phyloP scores from a whole-genome alignment of 2,797 vertebrate species.

The Sebastes diploproa region DNA sequence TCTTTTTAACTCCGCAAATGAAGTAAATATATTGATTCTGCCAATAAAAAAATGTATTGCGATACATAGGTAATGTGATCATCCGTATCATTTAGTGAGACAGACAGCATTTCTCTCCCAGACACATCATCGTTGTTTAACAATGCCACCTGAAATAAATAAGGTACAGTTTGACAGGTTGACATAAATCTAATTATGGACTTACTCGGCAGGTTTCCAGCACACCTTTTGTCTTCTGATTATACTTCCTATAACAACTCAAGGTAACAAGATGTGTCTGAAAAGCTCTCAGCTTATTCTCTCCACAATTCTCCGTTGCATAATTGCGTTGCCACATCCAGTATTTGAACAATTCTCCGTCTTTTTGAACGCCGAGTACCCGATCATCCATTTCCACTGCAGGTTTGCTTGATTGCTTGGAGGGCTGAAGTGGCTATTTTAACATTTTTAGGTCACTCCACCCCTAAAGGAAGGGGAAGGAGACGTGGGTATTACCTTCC shows the following conservation, averaged over 20 bases:
- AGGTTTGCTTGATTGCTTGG: constrained; percentile 31
- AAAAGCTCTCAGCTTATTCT: constrained; percentile 9
- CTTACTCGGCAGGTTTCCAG: neutral
- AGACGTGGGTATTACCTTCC: neutral
- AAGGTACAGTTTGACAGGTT: neutral
- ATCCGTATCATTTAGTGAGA: too few relatives aligned
- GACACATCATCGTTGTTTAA: too few relatives aligned
- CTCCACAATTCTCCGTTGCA: neutral
- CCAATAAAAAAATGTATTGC: too few relatives aligned
- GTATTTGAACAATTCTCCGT: neutral
- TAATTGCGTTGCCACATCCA: neutral
- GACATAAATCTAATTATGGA: neutral
- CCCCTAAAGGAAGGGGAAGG: neutral
- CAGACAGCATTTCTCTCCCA: neutral
- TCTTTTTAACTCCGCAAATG: fast-evolving
- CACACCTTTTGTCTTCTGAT: neutral
- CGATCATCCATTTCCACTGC: constrained; percentile 21
- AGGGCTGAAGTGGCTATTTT: constrained; percentile 42
- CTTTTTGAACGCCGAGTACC: constrained; percentile 8
- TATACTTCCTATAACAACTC: neutral
- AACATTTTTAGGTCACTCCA: constrained; percentile 16
- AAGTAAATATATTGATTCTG: too few relatives aligned
- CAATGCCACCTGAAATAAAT: neutral
- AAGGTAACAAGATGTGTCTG: constrained; percentile 16
- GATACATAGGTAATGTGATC: too few relatives aligned